These are phyloP conservation scores for Lepas anatifera DNA, from an alignment of 2,888 invertebrate species.

Conservation along the genomic window DNA sequence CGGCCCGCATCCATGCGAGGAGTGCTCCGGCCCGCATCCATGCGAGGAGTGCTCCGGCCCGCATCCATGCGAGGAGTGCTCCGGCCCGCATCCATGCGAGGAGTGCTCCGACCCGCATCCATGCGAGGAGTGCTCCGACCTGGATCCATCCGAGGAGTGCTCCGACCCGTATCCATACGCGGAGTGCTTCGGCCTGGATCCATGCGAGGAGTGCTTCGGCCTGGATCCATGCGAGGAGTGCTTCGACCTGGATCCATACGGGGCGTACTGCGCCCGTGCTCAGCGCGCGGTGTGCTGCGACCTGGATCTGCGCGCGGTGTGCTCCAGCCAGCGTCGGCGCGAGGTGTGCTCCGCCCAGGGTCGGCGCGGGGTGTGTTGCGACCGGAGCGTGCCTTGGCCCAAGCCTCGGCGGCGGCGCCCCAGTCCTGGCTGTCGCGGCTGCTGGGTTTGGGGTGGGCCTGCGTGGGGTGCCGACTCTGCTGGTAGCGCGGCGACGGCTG, in stretches of 20 bases:
- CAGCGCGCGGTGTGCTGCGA: background rate
- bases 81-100: background rate
- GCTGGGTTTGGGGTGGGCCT: no score
- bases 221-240: background rate
- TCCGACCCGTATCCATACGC: background rate
- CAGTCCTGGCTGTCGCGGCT: background rate
- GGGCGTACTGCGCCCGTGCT: background rate
- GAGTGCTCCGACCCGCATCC: background rate
- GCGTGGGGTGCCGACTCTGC: background rate
- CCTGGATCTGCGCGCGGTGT: background rate
- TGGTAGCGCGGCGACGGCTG: background rate
- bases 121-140: background rate
- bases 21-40: background rate
- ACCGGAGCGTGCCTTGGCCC: background rate
- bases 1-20: background rate
- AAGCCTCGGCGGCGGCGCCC: constrained; percentile 13
- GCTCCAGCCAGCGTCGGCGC: background rate
- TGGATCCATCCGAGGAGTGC: background rate
- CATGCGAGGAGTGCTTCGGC: background rate
- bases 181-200: background rate
- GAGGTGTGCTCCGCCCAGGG: background rate
- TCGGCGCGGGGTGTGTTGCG: background rate
- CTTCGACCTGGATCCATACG: background rate
- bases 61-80: background rate
- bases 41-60: background rate